Evolutionary conservation across 2,113 vertebrate genomes (phyloP).

Genomic region (Acrocephalus kingi): DNA sequence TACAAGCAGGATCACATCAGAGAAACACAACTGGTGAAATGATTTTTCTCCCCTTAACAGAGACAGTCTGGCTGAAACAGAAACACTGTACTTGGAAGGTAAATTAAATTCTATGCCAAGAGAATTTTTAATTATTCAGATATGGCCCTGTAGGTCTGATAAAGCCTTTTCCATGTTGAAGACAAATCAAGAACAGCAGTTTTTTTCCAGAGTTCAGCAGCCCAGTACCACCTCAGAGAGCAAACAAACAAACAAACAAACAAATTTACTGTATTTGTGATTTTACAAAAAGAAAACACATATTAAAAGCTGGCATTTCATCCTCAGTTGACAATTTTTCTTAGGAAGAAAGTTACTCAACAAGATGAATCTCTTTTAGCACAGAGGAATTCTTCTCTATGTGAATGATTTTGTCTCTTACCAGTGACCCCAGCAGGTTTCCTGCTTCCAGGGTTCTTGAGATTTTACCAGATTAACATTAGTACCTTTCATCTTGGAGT

Average conservation of each 20-base stretch:
- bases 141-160: neutral
- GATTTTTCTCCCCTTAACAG: neutral
- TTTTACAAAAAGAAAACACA: neutral
- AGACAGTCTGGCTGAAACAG: neutral
- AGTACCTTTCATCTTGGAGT: neutral
- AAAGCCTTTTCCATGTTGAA: neutral
- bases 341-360: neutral
- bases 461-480: neutral
- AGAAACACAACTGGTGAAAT: neutral
- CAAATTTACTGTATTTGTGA: neutral
- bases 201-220: neutral
- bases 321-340: neutral
- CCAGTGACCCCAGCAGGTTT: neutral
- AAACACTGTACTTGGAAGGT: neutral
- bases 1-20: neutral
- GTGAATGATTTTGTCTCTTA: neutral
- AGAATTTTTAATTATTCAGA: constrained; percentile 1
- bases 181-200: neutral
- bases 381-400: neutral
- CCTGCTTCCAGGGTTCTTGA: neutral
- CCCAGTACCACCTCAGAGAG: neutral
- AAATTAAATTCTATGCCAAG: neutral
- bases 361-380: neutral
- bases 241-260: neutral
- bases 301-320: neutral